phyloP scores from a whole-genome alignment of 1,140 invertebrate genomes.

The Pseudoatta argentina region DNA sequence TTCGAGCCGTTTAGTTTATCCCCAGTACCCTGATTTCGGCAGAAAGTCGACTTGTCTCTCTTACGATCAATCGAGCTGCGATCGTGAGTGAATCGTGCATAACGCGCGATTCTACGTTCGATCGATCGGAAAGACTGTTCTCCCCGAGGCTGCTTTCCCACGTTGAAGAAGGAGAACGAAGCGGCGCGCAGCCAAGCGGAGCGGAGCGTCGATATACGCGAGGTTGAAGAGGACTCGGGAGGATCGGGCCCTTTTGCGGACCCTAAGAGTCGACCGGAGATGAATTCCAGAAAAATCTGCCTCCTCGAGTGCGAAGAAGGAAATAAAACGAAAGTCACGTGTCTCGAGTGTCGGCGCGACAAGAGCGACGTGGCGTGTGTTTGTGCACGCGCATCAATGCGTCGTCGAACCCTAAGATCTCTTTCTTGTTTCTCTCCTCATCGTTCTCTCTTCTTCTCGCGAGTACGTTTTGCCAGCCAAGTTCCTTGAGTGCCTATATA shows the following conservation, averaged over 20 bases:
- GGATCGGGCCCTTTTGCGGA: slow-evolving; percentile 25
- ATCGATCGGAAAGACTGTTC: slow-evolving; percentile 9
- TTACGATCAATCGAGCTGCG: slow-evolving; percentile 25
- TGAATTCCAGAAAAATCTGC: slow-evolving; percentile 70
- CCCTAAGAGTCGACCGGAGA: slow-evolving; percentile 6
- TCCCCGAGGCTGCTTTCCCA: slow-evolving; percentile 30
- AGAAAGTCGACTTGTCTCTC: slow-evolving; percentile 1
- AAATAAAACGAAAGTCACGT: slow-evolving; percentile 67
- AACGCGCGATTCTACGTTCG: neutral
- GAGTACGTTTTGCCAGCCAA: neutral
- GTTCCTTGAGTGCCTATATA: slow-evolving; percentile 25
- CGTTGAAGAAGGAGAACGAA: neutral
- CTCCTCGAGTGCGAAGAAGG: slow-evolving; percentile 62
- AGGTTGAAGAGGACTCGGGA: slow-evolving; percentile 19
- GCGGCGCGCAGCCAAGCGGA: neutral
- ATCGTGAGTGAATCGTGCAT: neutral
- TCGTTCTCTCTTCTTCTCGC: neutral
- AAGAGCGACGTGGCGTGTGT: slow-evolving; percentile 31
- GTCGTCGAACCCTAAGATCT: neutral
- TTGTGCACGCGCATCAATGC: slow-evolving; percentile 31
- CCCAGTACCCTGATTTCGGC: neutral
- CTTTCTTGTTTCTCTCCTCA: neutral
- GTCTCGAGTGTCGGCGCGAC: slow-evolving; percentile 73
- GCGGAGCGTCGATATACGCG: neutral
- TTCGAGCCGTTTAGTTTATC: neutral